phyloP scores from a whole-genome alignment of 2,113 vertebrate genomes.

The Sylvietta virens region DNA sequence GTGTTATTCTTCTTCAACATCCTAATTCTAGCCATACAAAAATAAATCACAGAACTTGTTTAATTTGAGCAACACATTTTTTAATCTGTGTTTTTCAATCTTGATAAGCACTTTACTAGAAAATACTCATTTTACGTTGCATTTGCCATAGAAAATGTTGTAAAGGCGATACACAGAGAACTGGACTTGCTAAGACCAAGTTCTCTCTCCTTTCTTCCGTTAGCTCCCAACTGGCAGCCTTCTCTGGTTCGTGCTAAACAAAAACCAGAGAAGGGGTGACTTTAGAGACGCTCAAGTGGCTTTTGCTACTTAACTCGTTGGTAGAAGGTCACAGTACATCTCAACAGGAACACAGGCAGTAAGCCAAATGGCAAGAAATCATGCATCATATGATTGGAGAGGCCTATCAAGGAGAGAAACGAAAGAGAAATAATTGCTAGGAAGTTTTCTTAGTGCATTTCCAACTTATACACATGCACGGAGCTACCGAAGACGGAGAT shows the following conservation, averaged over 20 bases:
- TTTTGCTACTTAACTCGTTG: background rate
- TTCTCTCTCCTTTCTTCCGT: background rate
- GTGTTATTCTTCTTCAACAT: background rate
- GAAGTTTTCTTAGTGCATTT: slow-evolving; percentile 48
- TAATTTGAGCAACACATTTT: background rate
- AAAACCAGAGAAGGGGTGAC: background rate
- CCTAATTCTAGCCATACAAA: background rate
- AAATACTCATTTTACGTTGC: background rate
- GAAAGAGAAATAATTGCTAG: slow-evolving; percentile 61
- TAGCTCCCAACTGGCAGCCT: background rate
- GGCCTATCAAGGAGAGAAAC: slow-evolving; percentile 4
- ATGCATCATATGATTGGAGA: background rate
- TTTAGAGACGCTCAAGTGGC: background rate
- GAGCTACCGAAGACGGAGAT: slow-evolving; percentile 44
- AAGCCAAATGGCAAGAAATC: slow-evolving; percentile 31
- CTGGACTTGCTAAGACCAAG: rapidly evolving
- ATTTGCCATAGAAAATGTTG: background rate
- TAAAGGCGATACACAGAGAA: background rate
- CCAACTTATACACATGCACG: slow-evolving; percentile 37
- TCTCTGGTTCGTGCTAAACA: rapidly evolving
- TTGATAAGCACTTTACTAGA: background rate
- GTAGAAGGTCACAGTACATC: background rate
- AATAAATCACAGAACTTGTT: background rate
- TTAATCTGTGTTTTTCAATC: background rate
- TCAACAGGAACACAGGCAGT: background rate